These are phyloP conservation scores for Nipponacmea schrenckii DNA, from an alignment of 2,888 invertebrate genomes.

Conservation along the genomic window DNA sequence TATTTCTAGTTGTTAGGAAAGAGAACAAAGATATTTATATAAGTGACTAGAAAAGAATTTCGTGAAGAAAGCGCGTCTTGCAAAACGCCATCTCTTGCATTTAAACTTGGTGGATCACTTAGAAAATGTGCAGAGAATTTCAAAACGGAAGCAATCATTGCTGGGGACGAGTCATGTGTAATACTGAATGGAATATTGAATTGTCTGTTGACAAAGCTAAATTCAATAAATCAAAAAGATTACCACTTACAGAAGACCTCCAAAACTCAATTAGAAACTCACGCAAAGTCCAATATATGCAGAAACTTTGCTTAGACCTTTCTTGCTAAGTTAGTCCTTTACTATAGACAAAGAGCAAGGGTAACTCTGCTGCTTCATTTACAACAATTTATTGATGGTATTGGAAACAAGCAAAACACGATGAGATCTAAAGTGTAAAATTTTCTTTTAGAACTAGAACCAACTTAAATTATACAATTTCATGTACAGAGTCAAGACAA, in stretches of 20 bases:
- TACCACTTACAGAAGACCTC: background rate
- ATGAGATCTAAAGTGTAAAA: background rate
- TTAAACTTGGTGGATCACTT: background rate
- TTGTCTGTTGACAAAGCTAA: background rate
- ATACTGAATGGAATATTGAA: background rate
- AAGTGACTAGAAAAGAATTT: background rate
- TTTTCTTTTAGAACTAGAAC: background rate
- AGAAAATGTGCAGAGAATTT: background rate
- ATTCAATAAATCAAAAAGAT: background rate
- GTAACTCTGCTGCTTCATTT: background rate
- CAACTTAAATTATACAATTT: background rate
- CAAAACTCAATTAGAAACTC: background rate
- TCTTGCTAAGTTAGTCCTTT: background rate
- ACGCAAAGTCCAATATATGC: background rate
- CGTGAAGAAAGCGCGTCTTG: background rate
- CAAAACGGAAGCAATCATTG: background rate
- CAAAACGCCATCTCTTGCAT: background rate
- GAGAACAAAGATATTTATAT: background rate
- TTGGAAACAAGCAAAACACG: background rate
- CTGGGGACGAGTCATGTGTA: background rate
- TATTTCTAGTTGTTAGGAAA: background rate
- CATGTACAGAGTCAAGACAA: background rate
- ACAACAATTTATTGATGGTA: background rate
- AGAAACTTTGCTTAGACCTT: background rate
- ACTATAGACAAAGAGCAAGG: background rate